These are phyloP conservation scores for Clarias platycephalus DNA, from an alignment of 2,797 vertebrate species.

Conservation along the genomic window DNA sequence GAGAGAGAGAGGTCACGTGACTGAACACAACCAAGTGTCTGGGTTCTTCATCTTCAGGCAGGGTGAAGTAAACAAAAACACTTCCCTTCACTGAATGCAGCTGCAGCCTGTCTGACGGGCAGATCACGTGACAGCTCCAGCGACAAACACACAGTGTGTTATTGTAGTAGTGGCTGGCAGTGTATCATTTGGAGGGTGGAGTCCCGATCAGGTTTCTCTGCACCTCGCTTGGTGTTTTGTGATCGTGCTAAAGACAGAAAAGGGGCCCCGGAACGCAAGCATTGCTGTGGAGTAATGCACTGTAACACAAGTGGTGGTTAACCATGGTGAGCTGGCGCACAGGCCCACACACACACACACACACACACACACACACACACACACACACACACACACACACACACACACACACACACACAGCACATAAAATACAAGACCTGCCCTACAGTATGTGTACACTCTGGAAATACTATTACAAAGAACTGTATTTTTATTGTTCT, in stretches of 20 bases:
- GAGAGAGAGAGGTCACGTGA: constrained; percentile 6
- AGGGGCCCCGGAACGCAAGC: constrained; percentile 53
- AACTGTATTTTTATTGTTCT: background rate
- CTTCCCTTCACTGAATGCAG: constrained; percentile 34
- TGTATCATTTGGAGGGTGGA: constrained; percentile 79
- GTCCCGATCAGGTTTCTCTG: constrained; percentile 74
- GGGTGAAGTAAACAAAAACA: constrained; percentile 47
- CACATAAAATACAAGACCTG: background rate
- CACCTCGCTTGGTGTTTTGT: constrained; percentile 70
- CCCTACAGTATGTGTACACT: background rate
- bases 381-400: constrained; percentile 29
- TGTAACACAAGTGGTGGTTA: constrained; percentile 79
- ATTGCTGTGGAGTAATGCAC: constrained; percentile 73
- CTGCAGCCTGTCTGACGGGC: constrained; percentile 41
- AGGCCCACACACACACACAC: constrained; percentile 41
- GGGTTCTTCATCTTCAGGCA: constrained; percentile 30
- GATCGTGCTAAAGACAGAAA: constrained; percentile 61
- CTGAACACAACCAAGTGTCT: constrained; percentile 24
- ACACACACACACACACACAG: constrained; percentile 27
- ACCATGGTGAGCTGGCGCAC: constrained; percentile 63
- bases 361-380: constrained; percentile 24
- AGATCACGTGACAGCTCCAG: constrained; percentile 47
- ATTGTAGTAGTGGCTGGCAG: constrained; percentile 73
- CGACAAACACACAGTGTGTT: constrained; percentile 67
- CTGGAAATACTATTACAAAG: background rate